Conservation (phyloP, 2,113 vertebrate genomes). For the Spea bombifrons region DNA sequence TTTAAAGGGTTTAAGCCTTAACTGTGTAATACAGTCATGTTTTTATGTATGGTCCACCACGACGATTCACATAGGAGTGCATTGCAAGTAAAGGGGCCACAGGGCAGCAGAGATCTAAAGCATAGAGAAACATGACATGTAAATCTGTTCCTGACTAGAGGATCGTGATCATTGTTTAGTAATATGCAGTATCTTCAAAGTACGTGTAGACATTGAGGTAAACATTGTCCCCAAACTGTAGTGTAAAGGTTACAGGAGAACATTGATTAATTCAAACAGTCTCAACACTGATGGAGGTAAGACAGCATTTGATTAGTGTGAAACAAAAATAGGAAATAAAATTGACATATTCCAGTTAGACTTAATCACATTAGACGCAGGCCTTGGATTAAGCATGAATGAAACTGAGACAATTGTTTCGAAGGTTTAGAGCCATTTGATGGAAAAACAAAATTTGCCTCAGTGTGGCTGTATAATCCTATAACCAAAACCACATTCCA, state of each 20-base stretch:
- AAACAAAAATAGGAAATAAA: constrained; percentile 26
- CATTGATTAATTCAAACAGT: not conserved
- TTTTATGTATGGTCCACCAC: no score
- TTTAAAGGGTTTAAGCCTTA: no score
- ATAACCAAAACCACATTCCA: constrained; percentile 47
- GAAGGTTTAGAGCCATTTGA: constrained; percentile 15
- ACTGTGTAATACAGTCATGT: no score
- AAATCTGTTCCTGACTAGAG: no score
- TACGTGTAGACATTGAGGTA: no score
- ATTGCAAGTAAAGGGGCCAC: no score
- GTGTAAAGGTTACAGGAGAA: constrained; percentile 8
- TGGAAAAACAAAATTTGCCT: constrained; percentile 31
- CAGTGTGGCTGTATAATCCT: constrained; percentile 36
- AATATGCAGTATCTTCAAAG: no score
- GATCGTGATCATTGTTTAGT: no score
- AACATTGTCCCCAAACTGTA: no score
- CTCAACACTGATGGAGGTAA: not conserved
- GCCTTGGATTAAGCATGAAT: constrained; percentile 14
- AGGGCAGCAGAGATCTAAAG: no score
- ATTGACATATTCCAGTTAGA: constrained; percentile 18
- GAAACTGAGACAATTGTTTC: constrained; percentile 4
- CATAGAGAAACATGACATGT: no score
- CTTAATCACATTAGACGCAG: constrained; percentile 29
- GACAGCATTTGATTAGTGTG: constrained; percentile 13
- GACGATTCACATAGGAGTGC: no score